Evolutionary conservation across 1,140 invertebrate species (phyloP).

Genomic region (Pentalonia nigronervosa): DNA sequence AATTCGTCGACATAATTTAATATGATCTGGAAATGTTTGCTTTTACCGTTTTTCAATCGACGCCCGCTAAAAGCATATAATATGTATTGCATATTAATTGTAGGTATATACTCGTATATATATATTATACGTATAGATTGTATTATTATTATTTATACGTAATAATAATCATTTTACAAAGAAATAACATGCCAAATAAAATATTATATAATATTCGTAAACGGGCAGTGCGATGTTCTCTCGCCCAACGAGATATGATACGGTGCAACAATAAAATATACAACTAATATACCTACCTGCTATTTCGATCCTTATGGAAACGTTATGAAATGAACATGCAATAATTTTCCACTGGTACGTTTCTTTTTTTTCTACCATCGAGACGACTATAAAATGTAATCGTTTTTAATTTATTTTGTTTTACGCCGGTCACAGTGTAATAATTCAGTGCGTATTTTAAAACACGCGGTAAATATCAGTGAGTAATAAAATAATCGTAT

Average conservation of each 20-base stretch:
- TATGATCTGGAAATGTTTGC: neutral
- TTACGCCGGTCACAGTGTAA: neutral
- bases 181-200: neutral
- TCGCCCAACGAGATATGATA: neutral
- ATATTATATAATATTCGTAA: neutral
- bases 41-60: neutral
- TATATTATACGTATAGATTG: no score
- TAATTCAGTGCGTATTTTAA: neutral
- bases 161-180: no score
- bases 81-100: neutral
- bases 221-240: neutral
- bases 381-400: neutral
- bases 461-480: neutral
- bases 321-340: neutral
- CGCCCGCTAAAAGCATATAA: neutral
- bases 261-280: neutral
- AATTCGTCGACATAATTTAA: no score
- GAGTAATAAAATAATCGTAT: neutral
- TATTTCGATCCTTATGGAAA: neutral
- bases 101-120: no score
- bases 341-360: neutral
- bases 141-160: no score
- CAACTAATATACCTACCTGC: neutral
- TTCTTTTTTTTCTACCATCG: neutral
- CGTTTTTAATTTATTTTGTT: constrained; percentile 18